Conservation (phyloP, 2,797 vertebrate species). For the Tragelaphus eurycerus region DNA sequence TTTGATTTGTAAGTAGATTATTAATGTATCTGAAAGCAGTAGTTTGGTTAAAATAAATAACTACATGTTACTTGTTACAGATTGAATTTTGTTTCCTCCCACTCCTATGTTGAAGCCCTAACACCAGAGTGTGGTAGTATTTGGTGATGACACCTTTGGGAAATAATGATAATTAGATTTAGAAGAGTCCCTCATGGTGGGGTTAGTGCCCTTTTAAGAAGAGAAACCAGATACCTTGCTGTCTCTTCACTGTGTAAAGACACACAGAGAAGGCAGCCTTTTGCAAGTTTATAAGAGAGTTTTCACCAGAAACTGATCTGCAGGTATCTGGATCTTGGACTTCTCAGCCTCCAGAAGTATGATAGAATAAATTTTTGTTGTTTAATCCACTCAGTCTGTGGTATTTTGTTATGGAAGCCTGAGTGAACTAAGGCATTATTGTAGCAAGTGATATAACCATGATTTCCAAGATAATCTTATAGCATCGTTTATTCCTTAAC, state of each 20-base stretch:
- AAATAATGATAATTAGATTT: neutral
- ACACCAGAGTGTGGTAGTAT: neutral
- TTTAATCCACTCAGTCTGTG: neutral
- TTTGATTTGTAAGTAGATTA: neutral
- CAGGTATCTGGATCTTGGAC: too few species aligned
- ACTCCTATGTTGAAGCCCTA: neutral
- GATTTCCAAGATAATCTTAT: neutral
- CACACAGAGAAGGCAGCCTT: neutral
- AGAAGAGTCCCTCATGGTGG: neutral
- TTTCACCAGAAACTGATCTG: neutral
- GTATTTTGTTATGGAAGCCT: neutral
- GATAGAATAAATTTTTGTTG: neutral
- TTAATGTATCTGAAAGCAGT: neutral
- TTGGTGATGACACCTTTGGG: neutral
- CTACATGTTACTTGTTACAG: neutral
- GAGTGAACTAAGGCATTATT: neutral
- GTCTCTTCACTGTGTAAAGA: neutral
- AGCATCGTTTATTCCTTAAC: neutral
- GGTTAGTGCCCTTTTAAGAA: neutral
- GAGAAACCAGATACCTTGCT: neutral
- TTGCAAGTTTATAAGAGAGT: neutral
- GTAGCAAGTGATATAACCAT: neutral
- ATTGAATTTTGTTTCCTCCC: neutral
- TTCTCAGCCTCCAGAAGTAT: neutral
- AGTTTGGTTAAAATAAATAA: neutral